A percentile compares a stretch with the other conserved stretches of the same genome.
These are phyloP conservation scores for Miniopterus natalensis DNA, from an alignment of 2,113 vertebrate genomes.

Conservation along the genomic window DNA sequence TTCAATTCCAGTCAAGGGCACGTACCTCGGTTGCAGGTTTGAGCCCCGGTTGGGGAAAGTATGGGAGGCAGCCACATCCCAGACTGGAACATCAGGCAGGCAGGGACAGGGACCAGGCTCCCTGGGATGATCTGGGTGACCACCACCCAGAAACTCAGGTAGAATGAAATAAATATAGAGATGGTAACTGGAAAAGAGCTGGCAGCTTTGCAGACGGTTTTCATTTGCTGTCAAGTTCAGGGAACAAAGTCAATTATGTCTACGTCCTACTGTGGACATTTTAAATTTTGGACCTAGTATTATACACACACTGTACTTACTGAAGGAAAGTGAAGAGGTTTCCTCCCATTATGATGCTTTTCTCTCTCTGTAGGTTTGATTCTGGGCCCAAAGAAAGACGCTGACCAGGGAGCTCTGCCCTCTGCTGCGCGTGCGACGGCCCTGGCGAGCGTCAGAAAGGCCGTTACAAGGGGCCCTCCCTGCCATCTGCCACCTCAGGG, in stretches of 20 bases:
- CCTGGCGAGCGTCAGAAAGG: accelerated
- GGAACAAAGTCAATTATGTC: not conserved
- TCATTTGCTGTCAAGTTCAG: not conserved
- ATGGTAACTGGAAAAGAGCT: not conserved
- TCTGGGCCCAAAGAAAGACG: not conserved
- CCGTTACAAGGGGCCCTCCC: not conserved
- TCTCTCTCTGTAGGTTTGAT: not conserved
- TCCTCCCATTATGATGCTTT: not conserved
- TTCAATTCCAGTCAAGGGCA: too few relatives aligned
- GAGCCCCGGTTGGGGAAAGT: too few relatives aligned
- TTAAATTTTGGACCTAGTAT: not conserved
- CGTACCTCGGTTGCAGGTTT: too few relatives aligned
- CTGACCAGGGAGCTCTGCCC: not conserved
- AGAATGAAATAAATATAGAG: not conserved
- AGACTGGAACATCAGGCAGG: not conserved
- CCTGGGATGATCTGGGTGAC: too few relatives aligned
- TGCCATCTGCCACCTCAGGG: not conserved
- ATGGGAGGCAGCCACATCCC: not conserved
- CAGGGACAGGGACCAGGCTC: not conserved
- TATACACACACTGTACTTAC: not conserved
- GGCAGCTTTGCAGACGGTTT: not conserved
- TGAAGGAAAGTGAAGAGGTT: not conserved
- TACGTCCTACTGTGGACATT: not conserved
- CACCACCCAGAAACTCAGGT: not conserved
- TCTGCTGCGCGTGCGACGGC: not conserved